Percentiles rank a stretch among this genome's conserved stretches.
Evolutionary conservation across 2,113 vertebrate species (phyloP).

Genomic region (Chaetops frenatus): DNA sequence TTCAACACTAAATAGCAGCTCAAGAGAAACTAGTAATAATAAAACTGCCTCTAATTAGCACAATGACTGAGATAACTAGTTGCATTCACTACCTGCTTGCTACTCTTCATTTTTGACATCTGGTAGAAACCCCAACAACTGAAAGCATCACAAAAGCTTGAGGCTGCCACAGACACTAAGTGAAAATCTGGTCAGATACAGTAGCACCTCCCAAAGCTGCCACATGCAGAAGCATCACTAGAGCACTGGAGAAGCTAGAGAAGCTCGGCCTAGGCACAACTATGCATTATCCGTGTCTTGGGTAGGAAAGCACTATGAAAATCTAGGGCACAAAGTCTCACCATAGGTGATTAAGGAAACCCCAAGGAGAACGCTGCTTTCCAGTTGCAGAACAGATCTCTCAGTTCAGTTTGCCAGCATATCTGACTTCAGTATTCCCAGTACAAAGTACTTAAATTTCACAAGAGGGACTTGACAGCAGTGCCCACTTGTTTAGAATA

Average conservation of each 20-base stretch:
- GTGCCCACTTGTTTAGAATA: neutral
- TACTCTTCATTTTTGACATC: neutral
- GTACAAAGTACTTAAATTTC: neutral
- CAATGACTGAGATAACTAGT: neutral
- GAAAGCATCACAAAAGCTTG: neutral
- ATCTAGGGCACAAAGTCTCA: neutral
- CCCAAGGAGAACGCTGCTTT: neutral
- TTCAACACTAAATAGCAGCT: neutral
- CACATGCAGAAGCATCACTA: neutral
- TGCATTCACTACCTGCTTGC: neutral
- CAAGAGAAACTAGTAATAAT: neutral
- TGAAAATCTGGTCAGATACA: neutral
- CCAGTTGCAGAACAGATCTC: neutral
- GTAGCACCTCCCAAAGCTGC: neutral
- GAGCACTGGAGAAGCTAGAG: neutral
- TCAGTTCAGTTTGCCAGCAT: neutral
- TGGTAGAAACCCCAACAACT: neutral
- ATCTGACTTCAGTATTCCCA: neutral
- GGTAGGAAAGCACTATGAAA: neutral
- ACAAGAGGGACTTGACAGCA: neutral
- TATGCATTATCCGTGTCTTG: neutral
- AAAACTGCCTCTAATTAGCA: neutral
- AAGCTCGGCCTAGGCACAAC: neutral
- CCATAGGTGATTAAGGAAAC: neutral
- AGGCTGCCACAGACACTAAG: neutral